Conservation (phyloP, 2,113 vertebrate genomes). For the Heptranchias perlo region DNA sequence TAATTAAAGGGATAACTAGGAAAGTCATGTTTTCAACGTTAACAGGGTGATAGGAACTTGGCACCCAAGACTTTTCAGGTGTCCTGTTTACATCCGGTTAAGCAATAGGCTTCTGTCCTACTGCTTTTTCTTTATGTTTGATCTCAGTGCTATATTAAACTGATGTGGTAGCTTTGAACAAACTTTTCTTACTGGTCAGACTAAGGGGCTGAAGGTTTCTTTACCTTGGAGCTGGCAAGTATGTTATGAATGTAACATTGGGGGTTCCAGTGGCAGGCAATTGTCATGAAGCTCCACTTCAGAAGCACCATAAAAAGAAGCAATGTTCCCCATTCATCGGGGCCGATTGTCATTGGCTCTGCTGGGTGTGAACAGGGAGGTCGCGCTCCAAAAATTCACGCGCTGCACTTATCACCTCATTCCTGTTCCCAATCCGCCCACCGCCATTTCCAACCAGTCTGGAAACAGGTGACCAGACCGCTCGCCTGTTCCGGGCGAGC, state of each 20-base stretch:
- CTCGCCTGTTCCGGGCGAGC: not conserved
- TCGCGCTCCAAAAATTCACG: not conserved
- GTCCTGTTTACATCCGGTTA: not conserved
- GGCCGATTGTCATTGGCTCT: not conserved
- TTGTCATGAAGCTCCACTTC: not conserved
- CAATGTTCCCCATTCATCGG: not conserved
- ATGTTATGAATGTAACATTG: not conserved
- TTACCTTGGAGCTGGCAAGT: not conserved
- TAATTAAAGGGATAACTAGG: not conserved
- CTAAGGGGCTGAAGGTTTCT: not conserved
- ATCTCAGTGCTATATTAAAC: not conserved
- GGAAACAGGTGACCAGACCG: not conserved
- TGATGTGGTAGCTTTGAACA: not conserved
- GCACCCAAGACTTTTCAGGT: not conserved
- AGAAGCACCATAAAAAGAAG: not conserved
- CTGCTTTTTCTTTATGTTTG: not conserved
- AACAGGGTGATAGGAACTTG: not conserved
- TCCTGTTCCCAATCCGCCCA: not conserved
- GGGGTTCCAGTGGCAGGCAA: not conserved
- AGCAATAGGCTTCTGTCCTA: not conserved
- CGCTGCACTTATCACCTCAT: not conserved
- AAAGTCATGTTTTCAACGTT: not conserved
- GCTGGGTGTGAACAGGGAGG: not conserved
- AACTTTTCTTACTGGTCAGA: not conserved
- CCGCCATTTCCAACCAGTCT: not conserved